Evolutionary conservation across 2,113 vertebrate genomes (phyloP).

Genomic region (Telmatochromis sp.): DNA sequence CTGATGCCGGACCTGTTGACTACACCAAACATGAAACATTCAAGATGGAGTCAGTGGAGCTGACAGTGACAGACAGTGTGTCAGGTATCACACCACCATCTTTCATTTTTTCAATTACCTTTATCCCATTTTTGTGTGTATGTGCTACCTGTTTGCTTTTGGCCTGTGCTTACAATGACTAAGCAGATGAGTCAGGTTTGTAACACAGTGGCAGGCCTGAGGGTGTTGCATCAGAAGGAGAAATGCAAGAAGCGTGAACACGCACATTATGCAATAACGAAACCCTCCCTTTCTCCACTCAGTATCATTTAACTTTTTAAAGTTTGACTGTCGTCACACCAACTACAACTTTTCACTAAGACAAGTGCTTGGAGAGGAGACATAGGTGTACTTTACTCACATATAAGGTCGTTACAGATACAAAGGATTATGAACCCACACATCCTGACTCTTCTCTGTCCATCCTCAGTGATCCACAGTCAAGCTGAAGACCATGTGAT

Average conservation of each 20-base stretch:
- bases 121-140: neutral
- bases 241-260: neutral
- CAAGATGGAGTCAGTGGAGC: conserved; percentile 36
- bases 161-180: neutral
- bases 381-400: neutral
- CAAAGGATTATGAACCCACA: neutral
- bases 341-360: neutral
- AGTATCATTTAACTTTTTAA: neutral
- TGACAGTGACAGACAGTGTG: conserved; percentile 70
- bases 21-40: conserved; percentile 4
- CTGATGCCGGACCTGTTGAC: neutral
- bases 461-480: conserved; percentile 5
- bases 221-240: neutral
- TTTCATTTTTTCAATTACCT: neutral
- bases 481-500: conserved; percentile 81
- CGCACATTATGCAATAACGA: neutral
- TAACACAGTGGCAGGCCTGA: neutral
- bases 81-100: conserved; percentile 9
- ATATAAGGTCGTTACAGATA: neutral
- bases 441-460: neutral
- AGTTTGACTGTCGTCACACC: neutral
- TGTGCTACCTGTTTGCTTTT: neutral
- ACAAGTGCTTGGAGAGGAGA: neutral
- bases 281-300: neutral
- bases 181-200: neutral